Evolutionary conservation across 2,797 vertebrate genomes (phyloP), one percentile per base, ranked within the genome.

Genomic region (Smutsia temminckii): DNA sequence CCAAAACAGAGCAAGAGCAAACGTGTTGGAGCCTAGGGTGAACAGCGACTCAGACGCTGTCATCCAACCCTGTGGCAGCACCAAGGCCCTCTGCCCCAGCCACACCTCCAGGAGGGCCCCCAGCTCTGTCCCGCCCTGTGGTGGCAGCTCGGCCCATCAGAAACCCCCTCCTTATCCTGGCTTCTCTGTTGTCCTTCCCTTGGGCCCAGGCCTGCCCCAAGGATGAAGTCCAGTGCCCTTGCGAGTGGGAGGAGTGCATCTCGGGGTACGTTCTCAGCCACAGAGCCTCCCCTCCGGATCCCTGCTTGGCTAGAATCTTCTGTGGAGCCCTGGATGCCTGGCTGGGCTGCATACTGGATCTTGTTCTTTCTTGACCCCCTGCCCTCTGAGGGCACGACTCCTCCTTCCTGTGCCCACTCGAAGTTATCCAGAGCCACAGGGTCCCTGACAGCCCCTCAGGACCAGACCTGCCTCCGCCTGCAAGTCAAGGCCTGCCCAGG

Each of bases 1-100:
- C 32, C 10, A 27, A 53, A 6, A 29, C 21, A 6, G 21, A 9
- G 11, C 8, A 9, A 51, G 10, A 12, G 3, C 1, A 6, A 18
- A 16, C 5, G 2, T 1, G 13, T 34, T 5, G 0, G 42, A 34
- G n/a, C 4, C 42, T 23, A 68, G 69, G 55, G 21, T 29, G 53
- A 84, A 32, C 3, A 55, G 66, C 40, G 6, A 14, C 57, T 20
- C n/a, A 9, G 37, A 85, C 1, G 0, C 21, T 64, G 12, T 20
- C 0, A 37, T 29, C 42, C 53, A 27, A 8, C 5, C 7, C 34
- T 40, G 11, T n/a, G 21, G 25, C 55, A 92, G 59, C 40, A 14
- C 77, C 27, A 6, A 20, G 53, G 25, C 32, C 16, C 75, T 23
- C 20, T 23, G 4, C 13, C 55, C 72, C 3, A 25, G 89, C 37